phyloP scores from a whole-genome alignment of 2,888 invertebrate species.

The Entomobrya proxima region DNA sequence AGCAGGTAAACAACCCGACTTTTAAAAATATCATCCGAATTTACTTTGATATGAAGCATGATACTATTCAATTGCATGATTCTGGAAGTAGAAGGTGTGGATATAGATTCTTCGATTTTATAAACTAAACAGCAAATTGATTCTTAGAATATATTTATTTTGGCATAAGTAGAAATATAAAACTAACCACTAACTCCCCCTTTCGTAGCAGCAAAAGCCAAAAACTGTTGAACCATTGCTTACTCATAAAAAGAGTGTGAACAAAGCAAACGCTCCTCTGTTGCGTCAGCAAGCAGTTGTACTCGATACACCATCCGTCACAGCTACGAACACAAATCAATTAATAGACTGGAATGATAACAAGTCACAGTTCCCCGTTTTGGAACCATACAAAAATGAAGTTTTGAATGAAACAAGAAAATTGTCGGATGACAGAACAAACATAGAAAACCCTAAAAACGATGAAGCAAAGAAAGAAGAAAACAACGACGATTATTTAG shows the following conservation, averaged over 20 bases:
- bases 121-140: background rate
- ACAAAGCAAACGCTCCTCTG: background rate
- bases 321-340: background rate
- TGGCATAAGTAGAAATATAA: background rate
- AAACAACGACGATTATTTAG: background rate
- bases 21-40: no score
- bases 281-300: constrained; percentile 10
- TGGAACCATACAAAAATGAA: background rate
- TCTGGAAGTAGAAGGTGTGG: no score
- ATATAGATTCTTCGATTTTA: no score
- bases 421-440: background rate
- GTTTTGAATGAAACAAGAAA: background rate
- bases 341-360: background rate
- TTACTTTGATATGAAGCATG: no score
- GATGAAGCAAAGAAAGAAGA: background rate
- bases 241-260: background rate
- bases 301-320: constrained; percentile 14
- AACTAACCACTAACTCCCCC: background rate
- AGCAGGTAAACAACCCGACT: constrained; percentile 48
- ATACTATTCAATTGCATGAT: no score
- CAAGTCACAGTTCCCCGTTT: background rate
- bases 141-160: background rate
- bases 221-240: background rate
- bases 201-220: constrained; percentile 27
- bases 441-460: background rate